phyloP scores from a whole-genome alignment of 2,113 vertebrate genomes.

The Phodopus roborovskii region DNA sequence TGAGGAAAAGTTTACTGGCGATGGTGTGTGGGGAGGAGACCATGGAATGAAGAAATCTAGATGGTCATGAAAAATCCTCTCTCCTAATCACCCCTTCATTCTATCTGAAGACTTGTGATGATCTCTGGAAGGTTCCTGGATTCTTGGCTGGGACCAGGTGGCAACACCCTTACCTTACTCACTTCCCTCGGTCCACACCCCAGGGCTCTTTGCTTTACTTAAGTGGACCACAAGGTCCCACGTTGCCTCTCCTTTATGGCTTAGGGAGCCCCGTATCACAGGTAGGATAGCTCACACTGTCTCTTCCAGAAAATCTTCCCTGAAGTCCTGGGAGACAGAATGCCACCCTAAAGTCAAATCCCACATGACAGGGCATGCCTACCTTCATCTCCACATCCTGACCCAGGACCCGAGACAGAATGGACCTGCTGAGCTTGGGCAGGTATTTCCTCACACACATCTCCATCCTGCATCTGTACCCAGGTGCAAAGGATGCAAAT shows the following conservation, averaged over 20 bases:
- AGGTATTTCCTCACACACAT: background rate
- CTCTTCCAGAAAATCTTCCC: background rate
- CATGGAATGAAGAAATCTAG: background rate
- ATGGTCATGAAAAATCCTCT: background rate
- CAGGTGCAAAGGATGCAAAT: background rate
- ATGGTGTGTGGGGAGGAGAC: background rate
- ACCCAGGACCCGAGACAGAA: background rate
- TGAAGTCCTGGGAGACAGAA: background rate
- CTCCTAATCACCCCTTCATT: background rate
- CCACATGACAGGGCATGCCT: background rate
- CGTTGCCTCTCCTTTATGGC: background rate
- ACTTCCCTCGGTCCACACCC: background rate
- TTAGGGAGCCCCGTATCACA: background rate
- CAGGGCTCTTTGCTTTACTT: background rate
- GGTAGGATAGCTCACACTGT: background rate
- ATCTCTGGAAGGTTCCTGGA: background rate
- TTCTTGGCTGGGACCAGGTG: background rate
- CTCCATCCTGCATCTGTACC: background rate
- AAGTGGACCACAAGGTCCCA: background rate
- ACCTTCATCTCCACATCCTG: background rate
- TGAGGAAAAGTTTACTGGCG: background rate
- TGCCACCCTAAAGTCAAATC: background rate
- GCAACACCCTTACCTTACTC: background rate
- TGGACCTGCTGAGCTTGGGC: background rate
- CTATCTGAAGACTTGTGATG: background rate